Conservation (phyloP, 2,797 vertebrate species). For the Macropodus opercularis region DNA sequence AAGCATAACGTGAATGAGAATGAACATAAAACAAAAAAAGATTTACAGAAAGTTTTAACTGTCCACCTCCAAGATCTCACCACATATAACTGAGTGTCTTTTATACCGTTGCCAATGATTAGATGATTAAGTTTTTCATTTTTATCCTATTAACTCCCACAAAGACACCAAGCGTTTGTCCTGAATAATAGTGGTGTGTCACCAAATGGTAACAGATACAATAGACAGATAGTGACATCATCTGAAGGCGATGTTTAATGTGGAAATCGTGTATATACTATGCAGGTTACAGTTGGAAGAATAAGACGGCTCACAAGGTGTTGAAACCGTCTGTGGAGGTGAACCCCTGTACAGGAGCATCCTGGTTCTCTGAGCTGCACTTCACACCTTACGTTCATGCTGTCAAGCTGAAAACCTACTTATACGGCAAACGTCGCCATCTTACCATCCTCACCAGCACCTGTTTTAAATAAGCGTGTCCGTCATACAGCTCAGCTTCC, state of each 20-base stretch:
- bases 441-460: neutral
- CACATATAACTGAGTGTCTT: too few relatives aligned
- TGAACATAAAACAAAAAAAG: too few relatives aligned
- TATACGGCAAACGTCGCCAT: neutral
- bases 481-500: neutral
- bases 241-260: neutral
- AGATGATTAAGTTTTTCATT: too few relatives aligned
- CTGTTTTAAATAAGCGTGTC: slow-evolving; percentile 8
- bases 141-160: neutral
- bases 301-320: too few relatives aligned
- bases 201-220: neutral
- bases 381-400: neutral
- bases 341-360: too few relatives aligned
- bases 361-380: neutral
- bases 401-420: neutral
- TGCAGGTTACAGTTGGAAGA: neutral
- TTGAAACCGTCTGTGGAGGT: too few relatives aligned
- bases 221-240: neutral
- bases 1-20: too few relatives aligned
- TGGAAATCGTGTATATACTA: neutral
- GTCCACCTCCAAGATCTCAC: too few relatives aligned
- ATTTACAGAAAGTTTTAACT: too few relatives aligned
- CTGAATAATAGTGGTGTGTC: too few relatives aligned
- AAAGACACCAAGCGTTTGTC: too few relatives aligned
- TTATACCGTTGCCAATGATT: too few relatives aligned